Base-by-base conservation (phyloP, 1,140 invertebrate genomes). In the Neodiprion pinetum region DNA sequence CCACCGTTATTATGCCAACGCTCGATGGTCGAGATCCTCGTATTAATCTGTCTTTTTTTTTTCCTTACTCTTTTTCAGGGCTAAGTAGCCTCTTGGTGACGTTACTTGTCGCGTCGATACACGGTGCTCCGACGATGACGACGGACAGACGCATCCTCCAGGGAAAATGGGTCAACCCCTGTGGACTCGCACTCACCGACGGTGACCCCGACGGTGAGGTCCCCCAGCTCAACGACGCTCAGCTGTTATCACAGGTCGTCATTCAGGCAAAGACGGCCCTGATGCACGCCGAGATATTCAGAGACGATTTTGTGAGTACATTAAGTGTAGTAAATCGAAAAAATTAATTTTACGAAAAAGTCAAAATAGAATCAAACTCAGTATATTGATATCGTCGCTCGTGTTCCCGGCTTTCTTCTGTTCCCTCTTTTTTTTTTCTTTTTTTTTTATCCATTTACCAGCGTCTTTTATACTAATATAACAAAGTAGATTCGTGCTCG, bases 121-220 rank as follows among this genome's bases (percentile, higher is more conserved):
- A 87, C 72, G 76, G 82, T 48, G 85, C 85, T 48, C 86, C 88
- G n/a, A 69, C 79, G 69, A 86, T 85, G 83, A 82, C 73, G 17
- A 74, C 80, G 67, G 79, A 85, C 67, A 14, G 17, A 17, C 21
- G 14, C 78, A 77, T 82, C 75, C 74, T 84, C 50, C 75, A 48
- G 12, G 79, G 76, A 67, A 89, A 88, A 50, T 92, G 91, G 91
- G 80, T 88, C 49, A 90, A 91, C 75, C 90, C 90, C 1, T 91
- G 90, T 73, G 90, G 90, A 7, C 79, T 88, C 8, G 81, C 83
- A 0, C 76, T 81, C 21, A 85, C 84, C 21, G 85, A 87, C 28
- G 81, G 85, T 70, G 79, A 81, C 48, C 79, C 79, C 28, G 82
- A 83, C 70, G 47, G 83, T 66, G 85, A 86, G 40, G 82, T 86